Evolutionary conservation across 1,140 invertebrate genomes (phyloP).

Genomic region (Cydia amplana): DNA sequence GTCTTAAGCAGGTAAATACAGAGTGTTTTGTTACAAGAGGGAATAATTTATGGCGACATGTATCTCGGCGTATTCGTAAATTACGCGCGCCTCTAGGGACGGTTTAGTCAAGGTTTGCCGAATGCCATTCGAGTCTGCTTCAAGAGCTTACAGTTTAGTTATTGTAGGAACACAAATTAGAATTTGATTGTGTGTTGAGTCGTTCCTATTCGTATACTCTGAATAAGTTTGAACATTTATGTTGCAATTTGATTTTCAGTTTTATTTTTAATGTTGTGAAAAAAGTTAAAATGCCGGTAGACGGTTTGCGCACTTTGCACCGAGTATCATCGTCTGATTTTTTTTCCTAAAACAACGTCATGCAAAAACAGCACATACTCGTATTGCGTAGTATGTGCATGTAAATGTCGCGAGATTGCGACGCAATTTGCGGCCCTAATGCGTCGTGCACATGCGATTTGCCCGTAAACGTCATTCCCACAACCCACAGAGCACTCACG

Average conservation of each 20-base stretch:
- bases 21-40: background rate
- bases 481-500: too few species aligned
- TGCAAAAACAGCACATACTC: background rate
- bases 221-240: too few species aligned
- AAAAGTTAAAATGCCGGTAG: too few species aligned
- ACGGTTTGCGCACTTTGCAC: too few species aligned
- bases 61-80: conserved; percentile 22
- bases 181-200: too few species aligned
- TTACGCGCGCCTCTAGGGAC: conserved; percentile 9
- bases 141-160: background rate
- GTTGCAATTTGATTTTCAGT: too few species aligned
- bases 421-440: conserved; percentile 24
- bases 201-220: too few species aligned
- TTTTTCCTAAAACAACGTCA: background rate
- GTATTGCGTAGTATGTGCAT: background rate
- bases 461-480: conserved; percentile 26
- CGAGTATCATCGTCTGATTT: background rate
- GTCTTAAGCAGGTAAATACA: conserved; percentile 6
- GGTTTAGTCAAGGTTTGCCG: background rate
- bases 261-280: too few species aligned
- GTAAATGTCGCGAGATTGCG: conserved; percentile 21
- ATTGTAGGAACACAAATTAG: too few species aligned
- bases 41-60: conserved; percentile 24
- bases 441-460: conserved; percentile 27
- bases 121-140: background rate